Evolutionary conservation across 2,797 vertebrate genomes (phyloP).

Genomic region (Acridotheres tristis): DNA sequence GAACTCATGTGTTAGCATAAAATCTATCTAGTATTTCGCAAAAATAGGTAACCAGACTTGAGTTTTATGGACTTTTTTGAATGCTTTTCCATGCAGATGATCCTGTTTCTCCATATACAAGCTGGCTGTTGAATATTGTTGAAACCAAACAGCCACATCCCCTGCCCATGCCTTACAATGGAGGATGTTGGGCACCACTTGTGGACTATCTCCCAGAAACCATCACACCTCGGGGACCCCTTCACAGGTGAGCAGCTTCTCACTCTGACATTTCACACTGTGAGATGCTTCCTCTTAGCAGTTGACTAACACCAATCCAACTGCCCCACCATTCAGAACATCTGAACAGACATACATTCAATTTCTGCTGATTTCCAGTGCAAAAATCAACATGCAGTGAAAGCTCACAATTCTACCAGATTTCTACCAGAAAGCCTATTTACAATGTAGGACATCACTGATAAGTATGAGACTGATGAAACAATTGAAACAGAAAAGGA

Average conservation of each 20-base stretch:
- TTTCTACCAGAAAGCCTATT: background rate
- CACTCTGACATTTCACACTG: background rate
- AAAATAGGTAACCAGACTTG: background rate
- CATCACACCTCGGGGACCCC: slow-evolving; percentile 92
- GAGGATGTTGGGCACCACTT: slow-evolving; percentile 97
- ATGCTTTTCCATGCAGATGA: slow-evolving; percentile 79
- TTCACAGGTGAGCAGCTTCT: slow-evolving; percentile 86
- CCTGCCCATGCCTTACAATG: slow-evolving; percentile 95
- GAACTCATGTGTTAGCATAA: background rate
- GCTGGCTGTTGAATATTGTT: slow-evolving; percentile 92
- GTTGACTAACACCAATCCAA: background rate
- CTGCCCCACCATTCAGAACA: background rate
- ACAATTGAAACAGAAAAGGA: background rate
- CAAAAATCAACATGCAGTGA: background rate
- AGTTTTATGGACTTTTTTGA: background rate
- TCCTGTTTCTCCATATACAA: slow-evolving; percentile 92
- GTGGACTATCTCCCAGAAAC: slow-evolving; percentile 98
- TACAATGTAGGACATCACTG: background rate
- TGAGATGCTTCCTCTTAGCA: background rate
- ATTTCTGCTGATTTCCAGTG: background rate
- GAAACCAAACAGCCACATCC: slow-evolving; percentile 94
- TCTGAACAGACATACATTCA: background rate
- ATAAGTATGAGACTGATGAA: background rate
- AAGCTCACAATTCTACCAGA: background rate
- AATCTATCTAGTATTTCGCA: background rate